phyloP scores from a whole-genome alignment of 2,113 vertebrate species.

The Pteruthius melanotis region DNA sequence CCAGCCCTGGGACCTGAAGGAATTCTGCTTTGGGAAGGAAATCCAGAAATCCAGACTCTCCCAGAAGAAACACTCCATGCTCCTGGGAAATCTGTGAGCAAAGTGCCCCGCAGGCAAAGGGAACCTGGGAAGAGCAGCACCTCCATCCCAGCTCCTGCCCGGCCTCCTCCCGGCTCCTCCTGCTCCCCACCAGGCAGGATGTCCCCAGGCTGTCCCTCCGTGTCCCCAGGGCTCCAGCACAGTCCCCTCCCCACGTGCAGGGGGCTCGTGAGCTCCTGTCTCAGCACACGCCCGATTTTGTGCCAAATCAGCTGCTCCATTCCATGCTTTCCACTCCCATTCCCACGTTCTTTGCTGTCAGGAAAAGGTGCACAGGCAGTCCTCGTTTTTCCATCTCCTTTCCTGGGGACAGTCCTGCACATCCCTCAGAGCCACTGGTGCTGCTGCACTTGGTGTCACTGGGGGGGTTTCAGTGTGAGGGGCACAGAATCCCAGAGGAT shows the following conservation, averaged over 20 bases:
- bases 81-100: neutral
- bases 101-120: neutral
- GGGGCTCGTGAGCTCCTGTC: rapidly evolving
- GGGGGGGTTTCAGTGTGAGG: neutral
- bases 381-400: neutral
- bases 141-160: neutral
- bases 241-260: rapidly evolving
- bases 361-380: neutral
- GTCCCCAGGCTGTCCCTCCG: neutral
- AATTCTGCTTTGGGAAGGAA: neutral
- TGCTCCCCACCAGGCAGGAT: neutral
- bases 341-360: neutral
- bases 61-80: rapidly evolving
- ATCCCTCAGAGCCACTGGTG: neutral
- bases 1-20: neutral
- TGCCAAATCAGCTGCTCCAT: neutral
- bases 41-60: neutral
- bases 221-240: neutral
- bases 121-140: no score
- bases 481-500: neutral
- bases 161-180: neutral
- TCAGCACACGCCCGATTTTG: rapidly evolving
- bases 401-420: neutral
- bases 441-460: neutral
- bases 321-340: neutral